Evolutionary conservation across 2,113 vertebrate species (phyloP), one percentile per base, ranked within the genome.

Genomic region (Sceloporus undulatus): DNA sequence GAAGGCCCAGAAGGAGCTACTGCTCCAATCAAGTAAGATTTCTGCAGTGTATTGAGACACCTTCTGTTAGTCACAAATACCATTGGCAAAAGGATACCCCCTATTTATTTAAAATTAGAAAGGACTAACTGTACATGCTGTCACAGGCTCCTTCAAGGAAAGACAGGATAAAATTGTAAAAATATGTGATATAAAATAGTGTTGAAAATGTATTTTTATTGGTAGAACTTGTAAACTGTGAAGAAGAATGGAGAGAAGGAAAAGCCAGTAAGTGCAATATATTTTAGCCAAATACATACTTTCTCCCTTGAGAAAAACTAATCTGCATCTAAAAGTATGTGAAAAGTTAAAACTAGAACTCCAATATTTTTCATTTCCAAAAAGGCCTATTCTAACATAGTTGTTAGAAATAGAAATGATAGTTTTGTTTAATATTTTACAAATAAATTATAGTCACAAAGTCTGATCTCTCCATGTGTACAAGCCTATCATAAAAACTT

Each of bases 21-120:
- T 0, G 97, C 97, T 2, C 97, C 98, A 0, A 98, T 99, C 95
- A 98, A 97, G 98, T 99, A 97, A 96, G 95, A 21, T 0, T 91
- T 54, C 4, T 54, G 19, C 76, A 48, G 7, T 5, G 48, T 71
- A 0, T 0, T 29, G 19, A 76, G 62, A 65, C 68, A 54, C 14
- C 6, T 75, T 38, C 9, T 38, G 3, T 16, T 1, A 29, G 10
- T 74, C 91, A 16, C 29, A n/a, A 48, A 71, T 42, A 16, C n/a
- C 1, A 0, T 21, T 0, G 0, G 2, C 56, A 65, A 52, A 82
- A 62, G 73, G 84, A 2, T 5, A 0, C 6, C 78, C 11, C 79
- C 13, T 4, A 19, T 83, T 70, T 29, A 52, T 29, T 70, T 83
- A 48, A 73, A 54, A 73, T 54, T 34, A 1, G 48, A 11, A 25